Conservation (phyloP, 2,113 vertebrate species). For the Benitochromis conjunctus region DNA sequence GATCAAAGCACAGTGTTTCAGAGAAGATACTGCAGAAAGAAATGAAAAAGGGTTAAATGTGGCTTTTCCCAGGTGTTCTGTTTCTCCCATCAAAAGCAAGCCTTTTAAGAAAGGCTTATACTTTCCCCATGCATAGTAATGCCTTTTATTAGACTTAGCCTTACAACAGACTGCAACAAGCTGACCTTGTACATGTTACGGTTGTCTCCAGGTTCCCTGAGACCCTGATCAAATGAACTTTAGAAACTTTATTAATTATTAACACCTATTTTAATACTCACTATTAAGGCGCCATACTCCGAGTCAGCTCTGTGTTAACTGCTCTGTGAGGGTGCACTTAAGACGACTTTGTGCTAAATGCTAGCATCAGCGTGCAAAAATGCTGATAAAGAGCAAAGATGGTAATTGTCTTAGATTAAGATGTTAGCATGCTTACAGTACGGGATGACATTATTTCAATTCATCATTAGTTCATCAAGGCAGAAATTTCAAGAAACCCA, state of each 20-base stretch:
- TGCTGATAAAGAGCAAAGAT: background rate
- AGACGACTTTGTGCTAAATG: background rate
- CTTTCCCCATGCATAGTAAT: background rate
- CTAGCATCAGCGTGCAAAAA: background rate
- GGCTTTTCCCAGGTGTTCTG: background rate
- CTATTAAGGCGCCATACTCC: background rate
- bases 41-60: background rate
- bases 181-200: background rate
- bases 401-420: background rate
- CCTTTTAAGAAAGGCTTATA: background rate
- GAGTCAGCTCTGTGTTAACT: background rate
- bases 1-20: background rate
- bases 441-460: background rate
- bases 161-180: background rate
- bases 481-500: background rate
- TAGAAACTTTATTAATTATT: constrained; percentile 4
- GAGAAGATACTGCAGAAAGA: background rate
- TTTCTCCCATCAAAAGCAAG: background rate
- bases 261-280: background rate
- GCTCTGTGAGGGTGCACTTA: background rate
- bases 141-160: background rate
- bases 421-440: background rate
- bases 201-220: background rate
- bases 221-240: background rate
- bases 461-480: background rate